These are phyloP conservation scores for Aulostomus chinensis DNA, from an alignment of 2,797 vertebrate genomes.

Conservation along the genomic window DNA sequence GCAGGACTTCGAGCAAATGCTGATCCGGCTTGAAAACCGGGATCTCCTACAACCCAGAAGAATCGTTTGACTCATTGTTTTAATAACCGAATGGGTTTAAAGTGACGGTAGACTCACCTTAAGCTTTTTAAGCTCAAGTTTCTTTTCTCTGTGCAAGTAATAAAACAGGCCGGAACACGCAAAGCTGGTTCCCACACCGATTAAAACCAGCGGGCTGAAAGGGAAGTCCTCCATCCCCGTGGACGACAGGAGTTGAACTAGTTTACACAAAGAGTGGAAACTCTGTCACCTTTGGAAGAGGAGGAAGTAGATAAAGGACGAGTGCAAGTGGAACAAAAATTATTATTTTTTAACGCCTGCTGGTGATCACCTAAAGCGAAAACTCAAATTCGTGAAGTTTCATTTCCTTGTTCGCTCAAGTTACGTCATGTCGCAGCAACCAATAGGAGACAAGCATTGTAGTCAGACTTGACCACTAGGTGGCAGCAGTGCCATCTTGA, in stretches of 20 bases:
- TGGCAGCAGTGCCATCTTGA: constrained; percentile 16
- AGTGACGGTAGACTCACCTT: constrained; percentile 42
- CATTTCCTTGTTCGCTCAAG: constrained; percentile 34
- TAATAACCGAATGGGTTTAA: too few relatives aligned
- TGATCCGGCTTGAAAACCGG: constrained; percentile 75
- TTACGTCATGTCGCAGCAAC: constrained; percentile 26
- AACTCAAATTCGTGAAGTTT: too few relatives aligned
- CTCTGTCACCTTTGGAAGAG: too few relatives aligned
- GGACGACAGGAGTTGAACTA: too few relatives aligned
- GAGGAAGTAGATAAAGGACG: too few relatives aligned
- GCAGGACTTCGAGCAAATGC: constrained; percentile 67
- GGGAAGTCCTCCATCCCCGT: constrained; percentile 57
- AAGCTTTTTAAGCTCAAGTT: constrained; percentile 62
- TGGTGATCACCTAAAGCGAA: constrained; percentile 7
- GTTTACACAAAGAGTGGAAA: too few relatives aligned
- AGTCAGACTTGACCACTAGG: constrained; percentile 4
- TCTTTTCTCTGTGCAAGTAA: constrained; percentile 69
- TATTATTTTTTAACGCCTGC: too few relatives aligned
- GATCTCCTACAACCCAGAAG: too few relatives aligned
- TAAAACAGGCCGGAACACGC: constrained; percentile 75
- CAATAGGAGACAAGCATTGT: constrained; percentile 35
- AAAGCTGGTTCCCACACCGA: constrained; percentile 72
- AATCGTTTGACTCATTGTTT: too few relatives aligned
- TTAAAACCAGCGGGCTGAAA: constrained; percentile 55
- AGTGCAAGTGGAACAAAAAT: background rate